These are phyloP conservation scores for Helleia helle DNA, from an alignment of 2,888 invertebrate genomes.

Conservation along the genomic window DNA sequence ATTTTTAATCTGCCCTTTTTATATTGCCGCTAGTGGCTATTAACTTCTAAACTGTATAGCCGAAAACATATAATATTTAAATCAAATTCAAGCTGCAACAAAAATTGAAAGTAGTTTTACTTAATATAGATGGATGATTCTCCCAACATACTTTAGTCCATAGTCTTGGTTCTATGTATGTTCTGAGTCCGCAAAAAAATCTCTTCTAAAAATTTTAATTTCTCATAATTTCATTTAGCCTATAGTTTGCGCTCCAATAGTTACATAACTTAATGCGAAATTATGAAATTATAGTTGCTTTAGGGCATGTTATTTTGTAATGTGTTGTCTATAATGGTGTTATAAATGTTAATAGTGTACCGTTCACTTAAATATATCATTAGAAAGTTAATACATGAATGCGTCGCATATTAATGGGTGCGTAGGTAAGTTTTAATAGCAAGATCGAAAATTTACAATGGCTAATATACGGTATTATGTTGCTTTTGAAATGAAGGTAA, in stretches of 20 bases:
- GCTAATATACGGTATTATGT: conserved; percentile 3
- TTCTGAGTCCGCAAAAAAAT: too few relatives aligned
- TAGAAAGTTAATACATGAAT: conserved; percentile 7
- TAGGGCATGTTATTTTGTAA: conserved; percentile 10
- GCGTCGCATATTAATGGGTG: conserved; percentile 2
- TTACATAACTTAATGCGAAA: conserved; percentile 24
- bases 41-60: too few relatives aligned
- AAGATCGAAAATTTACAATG: conserved; percentile 6
- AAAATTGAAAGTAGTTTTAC: too few relatives aligned
- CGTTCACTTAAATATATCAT: conserved; percentile 10
- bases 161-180: too few relatives aligned
- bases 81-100: too few relatives aligned
- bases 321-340: conserved; percentile 10
- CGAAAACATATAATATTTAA: too few relatives aligned
- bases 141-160: too few relatives aligned
- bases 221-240: conserved; percentile 6
- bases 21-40: too few relatives aligned
- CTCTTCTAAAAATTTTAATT: too few relatives aligned
- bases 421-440: conserved; percentile 10
- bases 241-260: conserved; percentile 3
- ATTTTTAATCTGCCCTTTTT: too few relatives aligned
- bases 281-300: conserved; percentile 10
- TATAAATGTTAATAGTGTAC: conserved; percentile 11
- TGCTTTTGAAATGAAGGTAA: neutral
- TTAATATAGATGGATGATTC: too few relatives aligned